Percentiles rank a stretch among this genome's conserved stretches.
Conservation (phyloP, 1,140 invertebrate species). For the Elymnias hypermnestra region DNA sequence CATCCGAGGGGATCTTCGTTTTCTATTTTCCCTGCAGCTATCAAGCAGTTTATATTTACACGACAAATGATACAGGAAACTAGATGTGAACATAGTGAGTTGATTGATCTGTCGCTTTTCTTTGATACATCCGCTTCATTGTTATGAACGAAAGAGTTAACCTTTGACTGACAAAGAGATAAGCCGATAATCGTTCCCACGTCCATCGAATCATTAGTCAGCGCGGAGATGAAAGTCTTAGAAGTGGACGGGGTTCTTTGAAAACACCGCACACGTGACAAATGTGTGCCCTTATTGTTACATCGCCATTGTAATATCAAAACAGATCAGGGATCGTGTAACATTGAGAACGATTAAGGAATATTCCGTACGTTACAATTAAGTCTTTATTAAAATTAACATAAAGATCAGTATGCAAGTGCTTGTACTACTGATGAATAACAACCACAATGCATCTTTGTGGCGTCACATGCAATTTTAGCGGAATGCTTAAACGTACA, state of each 20-base stretch:
- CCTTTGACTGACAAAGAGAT: slow-evolving; percentile 52
- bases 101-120: too few species aligned
- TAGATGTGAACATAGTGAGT: too few species aligned
- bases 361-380: too few species aligned
- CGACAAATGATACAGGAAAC: too few species aligned
- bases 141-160: slow-evolving; percentile 36
- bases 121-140: slow-evolving; percentile 50
- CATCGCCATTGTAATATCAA: slow-evolving; percentile 39
- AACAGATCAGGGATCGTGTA: slow-evolving; percentile 32
- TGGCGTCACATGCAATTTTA: slow-evolving; percentile 9
- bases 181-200: slow-evolving; percentile 52
- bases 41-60: too few species aligned
- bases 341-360: slow-evolving; percentile 13
- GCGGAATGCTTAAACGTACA: slow-evolving; percentile 2
- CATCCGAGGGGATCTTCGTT: too few species aligned
- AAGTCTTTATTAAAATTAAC: background rate
- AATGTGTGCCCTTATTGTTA: slow-evolving; percentile 45
- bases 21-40: too few species aligned
- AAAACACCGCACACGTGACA: slow-evolving; percentile 45
- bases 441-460: slow-evolving; percentile 13
- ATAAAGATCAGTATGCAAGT: slow-evolving; percentile 4
- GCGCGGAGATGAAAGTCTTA: slow-evolving; percentile 47
- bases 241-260: slow-evolving; percentile 21
- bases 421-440: slow-evolving; percentile 1
- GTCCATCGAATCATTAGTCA: slow-evolving; percentile 62